Percentiles rank a stretch among this genome's conserved stretches.
Evolutionary conservation across 2,113 vertebrate species (phyloP).

Genomic region (Cathartes aura): DNA sequence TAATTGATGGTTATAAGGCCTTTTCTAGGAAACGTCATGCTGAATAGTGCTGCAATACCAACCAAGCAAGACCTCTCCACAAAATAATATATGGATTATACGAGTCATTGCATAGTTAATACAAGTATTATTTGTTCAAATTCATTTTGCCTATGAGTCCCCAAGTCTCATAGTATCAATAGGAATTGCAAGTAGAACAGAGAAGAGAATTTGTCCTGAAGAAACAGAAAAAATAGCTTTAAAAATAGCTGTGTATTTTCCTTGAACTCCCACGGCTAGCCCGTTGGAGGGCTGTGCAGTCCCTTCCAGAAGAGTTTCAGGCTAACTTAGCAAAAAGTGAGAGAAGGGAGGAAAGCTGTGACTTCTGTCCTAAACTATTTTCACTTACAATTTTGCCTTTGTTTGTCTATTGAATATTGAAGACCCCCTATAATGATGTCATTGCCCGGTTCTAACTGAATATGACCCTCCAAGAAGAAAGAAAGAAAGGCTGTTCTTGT

Average conservation of each 20-base stretch:
- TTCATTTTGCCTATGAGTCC: background rate
- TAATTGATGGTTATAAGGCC: background rate
- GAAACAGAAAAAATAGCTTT: background rate
- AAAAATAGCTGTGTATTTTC: background rate
- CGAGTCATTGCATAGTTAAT: background rate
- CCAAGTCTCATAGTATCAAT: background rate
- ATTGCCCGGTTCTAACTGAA: background rate
- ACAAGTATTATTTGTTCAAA: background rate
- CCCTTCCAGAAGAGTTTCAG: background rate
- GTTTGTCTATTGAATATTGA: background rate
- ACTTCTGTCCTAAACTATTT: background rate
- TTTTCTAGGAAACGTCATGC: background rate
- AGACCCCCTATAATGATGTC: background rate
- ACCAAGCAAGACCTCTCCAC: background rate
- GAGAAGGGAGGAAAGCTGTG: background rate
- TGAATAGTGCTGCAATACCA: background rate
- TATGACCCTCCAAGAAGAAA: background rate
- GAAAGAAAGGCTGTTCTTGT: background rate
- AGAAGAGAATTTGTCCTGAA: background rate
- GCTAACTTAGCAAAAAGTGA: background rate
- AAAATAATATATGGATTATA: background rate
- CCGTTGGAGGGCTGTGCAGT: background rate
- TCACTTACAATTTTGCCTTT: background rate
- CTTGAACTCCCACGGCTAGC: background rate
- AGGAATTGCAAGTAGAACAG: background rate